Evolutionary conservation across 1,140 invertebrate species (phyloP).

Genomic region (Steinernema feltiae): DNA sequence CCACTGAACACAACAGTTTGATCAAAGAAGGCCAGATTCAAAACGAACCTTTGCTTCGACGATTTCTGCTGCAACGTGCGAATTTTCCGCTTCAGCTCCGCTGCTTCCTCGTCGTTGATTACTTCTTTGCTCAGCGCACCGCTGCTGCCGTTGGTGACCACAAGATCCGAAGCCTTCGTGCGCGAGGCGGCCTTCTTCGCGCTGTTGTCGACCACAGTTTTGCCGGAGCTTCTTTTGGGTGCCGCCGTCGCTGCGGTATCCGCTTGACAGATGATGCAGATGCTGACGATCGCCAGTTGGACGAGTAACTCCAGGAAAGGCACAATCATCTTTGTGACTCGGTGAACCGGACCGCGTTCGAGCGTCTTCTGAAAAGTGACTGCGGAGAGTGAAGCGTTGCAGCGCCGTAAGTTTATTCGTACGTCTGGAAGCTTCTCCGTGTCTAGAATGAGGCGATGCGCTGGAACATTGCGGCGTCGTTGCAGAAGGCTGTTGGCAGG

Average conservation of each 20-base stretch:
- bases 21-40: no score
- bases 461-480: no score
- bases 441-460: no score
- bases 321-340: not conserved
- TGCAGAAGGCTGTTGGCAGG: no score
- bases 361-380: not conserved
- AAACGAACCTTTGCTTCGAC: not conserved
- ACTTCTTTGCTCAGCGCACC: not conserved
- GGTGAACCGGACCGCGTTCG: not conserved
- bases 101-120: not conserved
- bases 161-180: no score
- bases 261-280: constrained; percentile 4
- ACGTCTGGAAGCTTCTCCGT: no score
- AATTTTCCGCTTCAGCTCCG: not conserved
- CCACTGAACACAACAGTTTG: no score
- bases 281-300: not conserved
- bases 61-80: not conserved
- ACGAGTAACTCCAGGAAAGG: not conserved
- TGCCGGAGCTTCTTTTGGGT: not conserved
- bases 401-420: not conserved
- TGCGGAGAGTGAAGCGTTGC: not conserved
- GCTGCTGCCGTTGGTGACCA: not conserved
- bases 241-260: not conserved
- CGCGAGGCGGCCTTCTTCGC: not conserved
- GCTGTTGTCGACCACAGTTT: not conserved